phyloP scores from a whole-genome alignment of 2,888 invertebrate genomes.

The Plagodis dolabraria region DNA sequence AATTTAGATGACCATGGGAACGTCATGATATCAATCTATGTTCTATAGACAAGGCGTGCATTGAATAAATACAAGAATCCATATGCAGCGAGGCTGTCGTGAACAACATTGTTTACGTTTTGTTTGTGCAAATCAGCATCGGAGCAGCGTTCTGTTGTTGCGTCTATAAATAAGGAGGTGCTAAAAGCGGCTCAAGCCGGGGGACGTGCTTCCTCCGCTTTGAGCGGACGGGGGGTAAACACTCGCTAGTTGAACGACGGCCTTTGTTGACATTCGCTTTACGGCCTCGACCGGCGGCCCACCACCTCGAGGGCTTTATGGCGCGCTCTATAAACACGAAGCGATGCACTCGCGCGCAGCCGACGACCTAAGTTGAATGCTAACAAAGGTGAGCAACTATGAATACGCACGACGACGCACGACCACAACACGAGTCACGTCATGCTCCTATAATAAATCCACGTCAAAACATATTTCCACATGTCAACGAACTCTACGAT shows the following conservation, averaged over 20 bases:
- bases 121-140: conserved; percentile 75
- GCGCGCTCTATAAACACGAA: conserved; percentile 63
- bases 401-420: conserved; percentile 27
- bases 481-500: conserved; percentile 46
- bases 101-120: conserved; percentile 71
- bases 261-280: conserved; percentile 81
- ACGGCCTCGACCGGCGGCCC: conserved; percentile 52
- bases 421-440: conserved; percentile 23
- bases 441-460: conserved; percentile 21
- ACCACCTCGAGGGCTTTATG: conserved; percentile 65
- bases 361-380: conserved; percentile 34
- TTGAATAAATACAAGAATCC: conserved; percentile 34
- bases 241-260: conserved; percentile 68
- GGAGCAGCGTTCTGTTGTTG: conserved; percentile 67
- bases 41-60: conserved; percentile 35
- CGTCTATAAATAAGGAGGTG: conserved; percentile 83
- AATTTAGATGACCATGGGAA: conserved; percentile 38
- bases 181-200: conserved; percentile 80
- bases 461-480: conserved; percentile 30
- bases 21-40: conserved; percentile 31
- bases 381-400: conserved; percentile 47
- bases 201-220: conserved; percentile 81
- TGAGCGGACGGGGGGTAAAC: conserved; percentile 80
- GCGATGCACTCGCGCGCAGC: conserved; percentile 38
- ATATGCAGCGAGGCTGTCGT: conserved; percentile 33